Conservation (phyloP, 2,797 vertebrate species). For the Peromyscus aztecus region DNA sequence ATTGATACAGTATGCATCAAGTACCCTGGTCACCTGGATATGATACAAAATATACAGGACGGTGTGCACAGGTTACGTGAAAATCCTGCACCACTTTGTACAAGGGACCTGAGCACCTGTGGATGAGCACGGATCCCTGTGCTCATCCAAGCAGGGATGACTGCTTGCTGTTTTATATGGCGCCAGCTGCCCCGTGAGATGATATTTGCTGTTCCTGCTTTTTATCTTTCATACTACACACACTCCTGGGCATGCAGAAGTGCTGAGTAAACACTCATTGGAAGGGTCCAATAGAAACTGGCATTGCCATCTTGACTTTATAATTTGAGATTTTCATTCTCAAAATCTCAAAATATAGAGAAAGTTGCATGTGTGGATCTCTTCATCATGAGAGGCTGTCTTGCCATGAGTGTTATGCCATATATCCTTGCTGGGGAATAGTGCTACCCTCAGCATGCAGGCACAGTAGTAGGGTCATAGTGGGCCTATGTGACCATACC, state of each 20-base stretch:
- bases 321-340: not conserved
- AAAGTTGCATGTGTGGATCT: not conserved
- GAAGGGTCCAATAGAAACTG: not conserved
- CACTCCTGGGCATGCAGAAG: not conserved
- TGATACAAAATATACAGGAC: not conserved
- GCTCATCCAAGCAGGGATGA: too few relatives aligned
- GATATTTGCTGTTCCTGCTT: not conserved
- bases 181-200: not conserved
- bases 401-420: fast-evolving
- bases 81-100: not conserved
- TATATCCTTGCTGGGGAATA: too few relatives aligned
- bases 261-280: not conserved
- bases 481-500: fast-evolving
- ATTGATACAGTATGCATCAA: not conserved
- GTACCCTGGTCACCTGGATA: not conserved
- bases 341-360: not conserved
- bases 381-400: not conserved
- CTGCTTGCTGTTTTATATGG: not conserved
- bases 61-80: not conserved
- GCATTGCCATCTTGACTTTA: not conserved
- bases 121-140: not conserved
- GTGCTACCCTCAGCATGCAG: not conserved
- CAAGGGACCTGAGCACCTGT: not conserved
- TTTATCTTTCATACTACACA: not conserved
- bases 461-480: not conserved